These are phyloP conservation scores for Nasonia giraulti DNA, from an alignment of 1,140 invertebrate genomes.

Conservation along the genomic window DNA sequence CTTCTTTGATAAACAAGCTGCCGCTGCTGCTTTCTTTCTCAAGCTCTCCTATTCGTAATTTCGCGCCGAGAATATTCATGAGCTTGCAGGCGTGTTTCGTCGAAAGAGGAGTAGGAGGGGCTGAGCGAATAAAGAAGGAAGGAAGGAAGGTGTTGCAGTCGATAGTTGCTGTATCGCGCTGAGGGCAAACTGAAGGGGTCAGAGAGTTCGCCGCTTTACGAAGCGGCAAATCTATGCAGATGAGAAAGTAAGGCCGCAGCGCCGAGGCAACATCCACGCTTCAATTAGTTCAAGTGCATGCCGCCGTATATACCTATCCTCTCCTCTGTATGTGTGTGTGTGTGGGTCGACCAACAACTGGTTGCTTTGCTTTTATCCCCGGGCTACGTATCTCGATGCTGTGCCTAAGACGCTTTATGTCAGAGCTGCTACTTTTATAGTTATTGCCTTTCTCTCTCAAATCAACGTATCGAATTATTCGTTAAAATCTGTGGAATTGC, in stretches of 20 bases:
- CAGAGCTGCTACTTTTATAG: too few relatives aligned
- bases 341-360: constrained; percentile 3
- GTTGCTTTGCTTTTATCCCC: background rate
- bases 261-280: constrained; percentile 60
- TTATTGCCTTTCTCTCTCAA: too few relatives aligned
- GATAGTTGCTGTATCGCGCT: background rate
- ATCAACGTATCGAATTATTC: constrained; percentile 23
- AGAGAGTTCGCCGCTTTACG: constrained; percentile 67
- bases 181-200: constrained; percentile 57
- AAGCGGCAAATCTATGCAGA: constrained; percentile 70
- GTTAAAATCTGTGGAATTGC: background rate
- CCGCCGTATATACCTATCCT: background rate
- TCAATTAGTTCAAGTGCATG: constrained; percentile 71
- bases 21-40: background rate
- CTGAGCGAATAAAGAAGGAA: background rate
- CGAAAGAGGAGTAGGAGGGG: background rate
- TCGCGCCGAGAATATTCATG: constrained; percentile 68
- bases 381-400: too few relatives aligned
- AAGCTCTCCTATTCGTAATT: background rate
- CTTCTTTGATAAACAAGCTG: background rate
- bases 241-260: constrained; percentile 61
- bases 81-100: constrained; percentile 59
- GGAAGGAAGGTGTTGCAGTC: background rate
- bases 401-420: background rate
- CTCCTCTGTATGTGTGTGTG: background rate